A percentile compares a stretch with the other conserved stretches of the same genome.
Conservation (phyloP, 2,888 invertebrate species). For the Pristionchus japonicus region DNA sequence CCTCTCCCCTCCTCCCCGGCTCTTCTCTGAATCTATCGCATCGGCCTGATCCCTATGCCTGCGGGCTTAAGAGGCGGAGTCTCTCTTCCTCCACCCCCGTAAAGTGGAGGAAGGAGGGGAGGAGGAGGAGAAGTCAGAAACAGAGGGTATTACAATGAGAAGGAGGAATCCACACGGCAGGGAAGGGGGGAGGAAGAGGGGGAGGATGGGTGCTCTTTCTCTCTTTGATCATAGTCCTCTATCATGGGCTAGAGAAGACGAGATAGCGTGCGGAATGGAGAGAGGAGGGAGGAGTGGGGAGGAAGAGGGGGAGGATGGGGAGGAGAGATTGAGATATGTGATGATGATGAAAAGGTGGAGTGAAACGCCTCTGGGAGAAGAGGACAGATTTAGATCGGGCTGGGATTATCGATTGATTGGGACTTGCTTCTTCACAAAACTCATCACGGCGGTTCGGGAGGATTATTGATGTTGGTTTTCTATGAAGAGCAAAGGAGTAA, state of each 20-base stretch:
- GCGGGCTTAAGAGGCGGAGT: neutral
- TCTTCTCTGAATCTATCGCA: conserved; percentile 16
- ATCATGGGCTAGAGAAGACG: too few relatives aligned
- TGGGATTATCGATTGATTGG: neutral
- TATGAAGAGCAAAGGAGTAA: neutral
- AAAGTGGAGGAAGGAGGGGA: conserved; percentile 16
- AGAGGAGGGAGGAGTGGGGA: neutral
- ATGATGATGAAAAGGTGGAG: conserved; percentile 33
- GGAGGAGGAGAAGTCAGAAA: conserved; percentile 13
- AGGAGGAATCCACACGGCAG: neutral
- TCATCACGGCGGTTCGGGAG: too few relatives aligned
- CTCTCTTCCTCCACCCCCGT: conserved; percentile 33
- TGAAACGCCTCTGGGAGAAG: neutral
- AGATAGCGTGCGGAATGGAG: neutral
- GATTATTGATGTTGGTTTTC: neutral
- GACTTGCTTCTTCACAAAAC: too few relatives aligned
- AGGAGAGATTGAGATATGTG: conserved; percentile 6
- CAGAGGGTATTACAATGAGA: conserved; percentile 34
- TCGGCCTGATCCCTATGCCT: neutral
- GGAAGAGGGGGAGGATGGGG: neutral
- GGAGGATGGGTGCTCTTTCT: neutral
- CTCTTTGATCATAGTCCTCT: too few relatives aligned
- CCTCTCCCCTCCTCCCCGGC: neutral
- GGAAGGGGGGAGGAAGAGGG: neutral
- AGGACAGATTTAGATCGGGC: conserved; percentile 12